Evolutionary conservation across 2,888 invertebrate genomes (phyloP).

Genomic region (Parnassius smintheus): DNA sequence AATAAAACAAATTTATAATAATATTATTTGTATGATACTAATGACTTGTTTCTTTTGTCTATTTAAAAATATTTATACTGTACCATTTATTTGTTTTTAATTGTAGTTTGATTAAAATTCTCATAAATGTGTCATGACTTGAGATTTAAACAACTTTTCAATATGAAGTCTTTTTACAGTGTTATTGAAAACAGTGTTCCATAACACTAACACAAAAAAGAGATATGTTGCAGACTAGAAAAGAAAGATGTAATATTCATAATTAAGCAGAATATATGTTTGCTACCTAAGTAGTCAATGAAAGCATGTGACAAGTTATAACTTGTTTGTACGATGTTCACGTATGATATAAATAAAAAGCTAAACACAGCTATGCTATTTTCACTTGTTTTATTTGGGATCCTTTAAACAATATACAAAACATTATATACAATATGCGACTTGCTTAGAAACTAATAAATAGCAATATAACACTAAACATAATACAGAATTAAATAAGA

Average conservation of each 20-base stretch:
- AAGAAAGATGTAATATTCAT: neutral
- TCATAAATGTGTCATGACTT: too few species aligned
- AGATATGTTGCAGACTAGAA: neutral
- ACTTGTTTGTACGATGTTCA: conserved; percentile 4
- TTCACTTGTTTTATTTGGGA: neutral
- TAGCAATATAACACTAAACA: neutral
- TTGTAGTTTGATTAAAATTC: too few species aligned
- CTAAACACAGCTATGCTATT: conserved; percentile 11
- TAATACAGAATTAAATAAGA: neutral
- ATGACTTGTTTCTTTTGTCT: too few species aligned
- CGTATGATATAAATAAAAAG: conserved; percentile 1
- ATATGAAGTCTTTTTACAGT: too few species aligned
- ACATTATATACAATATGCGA: neutral
- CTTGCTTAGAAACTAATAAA: neutral
- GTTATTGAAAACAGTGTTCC: neutral
- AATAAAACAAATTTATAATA: too few species aligned
- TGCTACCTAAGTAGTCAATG: neutral
- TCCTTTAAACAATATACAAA: conserved; percentile 2
- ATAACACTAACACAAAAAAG: neutral
- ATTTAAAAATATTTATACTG: too few species aligned
- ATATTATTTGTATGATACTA: too few species aligned
- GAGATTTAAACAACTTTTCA: too few species aligned
- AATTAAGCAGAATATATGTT: neutral
- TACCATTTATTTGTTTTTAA: too few species aligned
- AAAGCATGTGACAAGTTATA: neutral